Base-by-base conservation (phyloP, 1,140 invertebrate species). In the Anthonomus grandis region DNA sequence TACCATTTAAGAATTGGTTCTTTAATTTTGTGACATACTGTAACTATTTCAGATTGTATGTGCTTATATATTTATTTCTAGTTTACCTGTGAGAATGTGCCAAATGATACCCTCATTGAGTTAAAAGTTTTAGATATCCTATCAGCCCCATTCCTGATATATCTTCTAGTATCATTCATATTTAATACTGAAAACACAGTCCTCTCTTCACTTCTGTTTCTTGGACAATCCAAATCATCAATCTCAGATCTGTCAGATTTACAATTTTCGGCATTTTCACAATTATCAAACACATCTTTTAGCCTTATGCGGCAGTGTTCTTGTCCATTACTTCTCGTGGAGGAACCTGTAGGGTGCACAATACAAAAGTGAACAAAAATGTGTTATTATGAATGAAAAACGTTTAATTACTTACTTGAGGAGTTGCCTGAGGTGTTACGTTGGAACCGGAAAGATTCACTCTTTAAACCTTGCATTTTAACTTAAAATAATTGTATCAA, bases 81-180 rank as follows among this genome's bases (percentile, higher is more conserved):
- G 31, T 10, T 57, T 66, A 83, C 82, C 75, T 83, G 82, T 15
- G 82, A 81, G 54, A 83, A 72, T 6, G 76, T 78, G 21, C 78
- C 81, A 51, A 84, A 71, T 3, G 77, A 79, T 3, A 77, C 76
- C 58, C 78, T 73, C 3, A 84, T 77, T 10, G 73, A 78, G 23
- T 78, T 80, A 57, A 83, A 79, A 1, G 81, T 82, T 65, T 75
- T 81, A 3, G 80, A 78, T 12, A 83, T 68, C 59, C 76, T 81
- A 22, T 81, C 79, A 10, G 78, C 78, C 10, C 81, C 73, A 58
- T 67, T 77, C 55, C 79, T 69, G 4, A 82, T 59, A 3, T 69
- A 75, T 58, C 74, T 74, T 57, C 78, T 71, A 0, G 80, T 70
- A 56, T 71, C 69, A 37, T 66, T 68, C 8, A 72, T 56, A 12